Evolutionary conservation across 1,140 invertebrate species (phyloP).

Genomic region (Pseudobourletiella spinata): DNA sequence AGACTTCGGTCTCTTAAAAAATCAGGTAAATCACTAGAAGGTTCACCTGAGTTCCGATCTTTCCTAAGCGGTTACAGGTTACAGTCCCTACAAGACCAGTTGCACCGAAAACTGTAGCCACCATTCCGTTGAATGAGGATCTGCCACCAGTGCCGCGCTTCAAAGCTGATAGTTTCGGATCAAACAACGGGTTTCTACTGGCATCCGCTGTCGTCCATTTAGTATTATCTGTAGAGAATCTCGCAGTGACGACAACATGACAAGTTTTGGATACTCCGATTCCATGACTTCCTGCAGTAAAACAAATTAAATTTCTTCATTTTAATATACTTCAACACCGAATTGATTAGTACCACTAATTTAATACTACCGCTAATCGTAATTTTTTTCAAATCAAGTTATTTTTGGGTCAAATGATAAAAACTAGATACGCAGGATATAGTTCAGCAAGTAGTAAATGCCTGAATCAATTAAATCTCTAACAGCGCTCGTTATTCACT

Average conservation of each 20-base stretch:
- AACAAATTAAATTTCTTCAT: background rate
- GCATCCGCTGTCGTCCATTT: constrained; percentile 1
- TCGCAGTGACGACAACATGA: background rate
- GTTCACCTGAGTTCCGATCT: constrained; percentile 73
- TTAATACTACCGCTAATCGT: no score
- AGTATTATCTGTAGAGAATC: background rate
- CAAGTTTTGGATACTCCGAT: background rate
- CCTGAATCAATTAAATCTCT: background rate
- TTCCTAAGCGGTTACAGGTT: constrained; percentile 81
- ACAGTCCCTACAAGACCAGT: constrained; percentile 77
- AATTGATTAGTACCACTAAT: no score
- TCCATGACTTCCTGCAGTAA: constrained; percentile 2
- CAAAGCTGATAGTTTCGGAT: constrained; percentile 52
- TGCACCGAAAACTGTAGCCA: constrained; percentile 93
- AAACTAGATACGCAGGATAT: background rate
- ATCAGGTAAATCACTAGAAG: no score
- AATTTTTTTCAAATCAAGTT: no score
- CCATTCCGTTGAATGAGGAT: constrained; percentile 90
- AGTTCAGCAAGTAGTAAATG: background rate
- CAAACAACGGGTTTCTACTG: constrained; percentile 11
- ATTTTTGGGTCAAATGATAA: background rate
- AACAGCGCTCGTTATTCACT: no score
- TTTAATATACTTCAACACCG: background rate
- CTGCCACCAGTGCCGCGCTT: constrained; percentile 87
- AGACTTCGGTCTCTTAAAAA: no score